Base-by-base conservation (phyloP, 2,888 invertebrate genomes). In the Fabriciana adippe region DNA sequence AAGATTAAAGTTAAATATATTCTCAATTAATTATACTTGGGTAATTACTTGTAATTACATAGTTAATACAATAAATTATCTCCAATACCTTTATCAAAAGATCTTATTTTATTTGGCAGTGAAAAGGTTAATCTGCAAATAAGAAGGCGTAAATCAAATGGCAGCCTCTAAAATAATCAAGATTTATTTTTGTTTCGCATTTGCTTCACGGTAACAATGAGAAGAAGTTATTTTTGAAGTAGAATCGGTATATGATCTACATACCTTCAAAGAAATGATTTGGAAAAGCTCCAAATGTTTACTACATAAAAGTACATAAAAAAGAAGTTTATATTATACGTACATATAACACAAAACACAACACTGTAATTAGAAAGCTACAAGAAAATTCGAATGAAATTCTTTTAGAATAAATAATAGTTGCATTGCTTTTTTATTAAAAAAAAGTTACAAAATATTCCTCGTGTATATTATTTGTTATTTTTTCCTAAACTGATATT, bases 271-370 rank as follows among this genome's bases (percentile, higher is more conserved):
- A 62, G 62, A 65, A 67, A 56, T 53, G 21, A 62, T 61, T 73
- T 72, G 73, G 70, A 73, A 53, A 60, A 41, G 47, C 51, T 68
- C 71, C 74, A 74, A 70, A 62, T 69, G 41, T 53, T 47, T 64
- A 57, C 41, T 11, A 18, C 45, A 45, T 51, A 53, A 47, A 60
- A 50, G 35, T 35, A 45, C 31, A 66, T 26, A 60, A 31, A 26
- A 60, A 26, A 50, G 11, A 15, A 51, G 15, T 26, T 16, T 21
- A 50, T 51, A n/a, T 21, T 11, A 14, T 18, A n/a, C 5, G 14
- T 18, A n/a, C 5, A 18, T 41, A 53, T 41, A 51, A n/a, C 35
- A 53, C 51, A 21, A 11, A 16, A 53, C 50, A 35, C 18, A 35
- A 41, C 18, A 61, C 5, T 48, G 21, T 47, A 59, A 0, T 13